A percentile compares a stretch with the other conserved stretches of the same genome.
Evolutionary conservation across 2,797 vertebrate species (phyloP).

Genomic region (Cyprinella venusta): DNA sequence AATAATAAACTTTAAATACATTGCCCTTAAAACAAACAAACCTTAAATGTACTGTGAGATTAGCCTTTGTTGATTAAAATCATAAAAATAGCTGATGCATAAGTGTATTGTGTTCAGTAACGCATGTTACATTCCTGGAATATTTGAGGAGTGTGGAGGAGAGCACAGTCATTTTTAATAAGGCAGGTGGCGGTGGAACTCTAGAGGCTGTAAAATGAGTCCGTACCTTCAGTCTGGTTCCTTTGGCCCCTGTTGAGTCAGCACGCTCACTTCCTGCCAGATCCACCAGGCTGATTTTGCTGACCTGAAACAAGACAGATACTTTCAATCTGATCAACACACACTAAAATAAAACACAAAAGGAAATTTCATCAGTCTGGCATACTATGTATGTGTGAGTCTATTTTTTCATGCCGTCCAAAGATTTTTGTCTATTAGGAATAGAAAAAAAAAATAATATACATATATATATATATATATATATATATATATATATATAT

Average conservation of each 20-base stretch:
- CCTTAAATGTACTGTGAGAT: neutral
- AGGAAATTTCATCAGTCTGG: neutral
- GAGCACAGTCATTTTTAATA: conserved; percentile 16
- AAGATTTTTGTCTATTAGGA: neutral
- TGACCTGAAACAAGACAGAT: conserved; percentile 82
- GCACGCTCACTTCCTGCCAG: conserved; percentile 96
- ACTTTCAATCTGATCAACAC: conserved; percentile 45
- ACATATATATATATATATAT: neutral
- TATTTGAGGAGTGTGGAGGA: neutral
- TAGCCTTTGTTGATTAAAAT: neutral
- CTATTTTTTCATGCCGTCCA: neutral
- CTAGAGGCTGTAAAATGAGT: conserved; percentile 29
- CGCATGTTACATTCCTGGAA: neutral
- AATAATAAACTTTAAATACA: conserved; percentile 2
- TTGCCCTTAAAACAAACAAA: neutral
- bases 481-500: neutral
- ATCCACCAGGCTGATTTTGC: conserved; percentile 98
- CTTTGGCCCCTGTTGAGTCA: conserved; percentile 97
- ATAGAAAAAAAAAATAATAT: too few relatives aligned
- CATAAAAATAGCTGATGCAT: neutral
- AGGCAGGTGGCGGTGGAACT: conserved; percentile 1
- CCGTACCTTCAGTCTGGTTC: conserved; percentile 93
- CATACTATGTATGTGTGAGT: neutral
- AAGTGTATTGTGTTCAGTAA: neutral
- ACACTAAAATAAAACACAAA: conserved; percentile 36